Evolutionary conservation across 2,113 vertebrate species (phyloP).

Genomic region (Emydura subglobosa): DNA sequence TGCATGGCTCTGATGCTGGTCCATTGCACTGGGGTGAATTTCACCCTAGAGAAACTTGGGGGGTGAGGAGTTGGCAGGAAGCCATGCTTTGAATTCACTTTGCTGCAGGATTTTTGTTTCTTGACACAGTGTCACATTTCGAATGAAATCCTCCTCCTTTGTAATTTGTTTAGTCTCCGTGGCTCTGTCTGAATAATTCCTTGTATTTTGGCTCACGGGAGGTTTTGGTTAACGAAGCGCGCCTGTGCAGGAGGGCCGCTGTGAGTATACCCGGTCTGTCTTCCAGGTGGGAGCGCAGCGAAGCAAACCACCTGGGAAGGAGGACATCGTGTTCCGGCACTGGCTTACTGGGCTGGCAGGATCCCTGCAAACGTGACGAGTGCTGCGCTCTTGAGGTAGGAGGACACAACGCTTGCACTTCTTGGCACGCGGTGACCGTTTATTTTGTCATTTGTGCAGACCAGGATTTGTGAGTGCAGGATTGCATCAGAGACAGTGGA

Average conservation of each 20-base stretch:
- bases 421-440: background rate
- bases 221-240: fast-evolving
- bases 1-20: background rate
- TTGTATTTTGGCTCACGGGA: background rate
- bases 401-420: background rate
- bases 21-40: background rate
- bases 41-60: background rate
- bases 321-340: constrained; percentile 91
- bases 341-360: constrained; percentile 90
- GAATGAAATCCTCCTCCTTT: background rate
- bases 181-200: background rate
- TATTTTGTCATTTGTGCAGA: background rate
- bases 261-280: background rate
- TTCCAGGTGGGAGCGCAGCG: constrained; percentile 90
- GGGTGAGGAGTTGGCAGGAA: background rate
- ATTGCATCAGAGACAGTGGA: fast-evolving
- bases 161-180: background rate
- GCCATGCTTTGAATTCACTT: background rate
- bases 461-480: background rate
- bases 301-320: constrained; percentile 97
- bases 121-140: background rate
- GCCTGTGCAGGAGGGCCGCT: background rate
- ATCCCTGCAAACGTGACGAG: constrained; percentile 85
- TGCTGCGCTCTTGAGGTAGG: constrained; percentile 87
- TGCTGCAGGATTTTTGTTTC: background rate